Base-by-base conservation (phyloP, 2,888 invertebrate genomes). In the Colostygia pectinataria region DNA sequence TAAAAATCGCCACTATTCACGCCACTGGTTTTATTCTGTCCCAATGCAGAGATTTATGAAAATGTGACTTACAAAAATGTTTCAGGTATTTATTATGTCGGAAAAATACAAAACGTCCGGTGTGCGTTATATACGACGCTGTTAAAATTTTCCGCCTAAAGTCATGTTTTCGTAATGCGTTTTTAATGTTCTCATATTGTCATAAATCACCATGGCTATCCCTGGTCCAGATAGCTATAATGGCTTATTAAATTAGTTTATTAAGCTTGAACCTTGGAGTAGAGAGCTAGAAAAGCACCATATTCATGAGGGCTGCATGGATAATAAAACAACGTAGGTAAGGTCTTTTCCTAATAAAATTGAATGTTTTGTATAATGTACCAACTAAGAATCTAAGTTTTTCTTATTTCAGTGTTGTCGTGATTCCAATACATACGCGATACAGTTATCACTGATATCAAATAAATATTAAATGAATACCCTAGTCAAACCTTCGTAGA, bases 181-280 rank as follows among this genome's bases (percentile, higher is more conserved):
- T 90, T 89, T 90, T 90, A 89, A 90, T 90, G 89, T 87, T 89
- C 87, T 86, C 86, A 85, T 87, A 85, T 89, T 87, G 80, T 84
- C 82, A 90, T 89, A 88, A 88, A 88, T 89, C 89, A 88, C 76
- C 71, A 82, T 80, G 78, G 81, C 76, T 77, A 80, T 81, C 81
- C 80, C 83, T 85, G 88, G 82, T 83, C 83, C 87, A 86, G 89
- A 89, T 84, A 86, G 88, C 85, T 85, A 81, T 88, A 89, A 90
- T 86, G 89, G 83, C 71, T 88, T 89, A 88, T 85, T 89, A 86
- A 88, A 87, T 88, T 78, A 78, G 78, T 80, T 80, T 80, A 72
- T 70, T 68, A 74, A 73, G 74, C 69, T 71, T 66, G 62, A 63
- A 61, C 9, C 67, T 66, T 58, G 66, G 59, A 68, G 67, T 68